Percentiles rank a stretch among this genome's conserved stretches.
These are phyloP conservation scores for Argyresthia albistria DNA, from an alignment of 2,888 invertebrate species.

Conservation along the genomic window DNA sequence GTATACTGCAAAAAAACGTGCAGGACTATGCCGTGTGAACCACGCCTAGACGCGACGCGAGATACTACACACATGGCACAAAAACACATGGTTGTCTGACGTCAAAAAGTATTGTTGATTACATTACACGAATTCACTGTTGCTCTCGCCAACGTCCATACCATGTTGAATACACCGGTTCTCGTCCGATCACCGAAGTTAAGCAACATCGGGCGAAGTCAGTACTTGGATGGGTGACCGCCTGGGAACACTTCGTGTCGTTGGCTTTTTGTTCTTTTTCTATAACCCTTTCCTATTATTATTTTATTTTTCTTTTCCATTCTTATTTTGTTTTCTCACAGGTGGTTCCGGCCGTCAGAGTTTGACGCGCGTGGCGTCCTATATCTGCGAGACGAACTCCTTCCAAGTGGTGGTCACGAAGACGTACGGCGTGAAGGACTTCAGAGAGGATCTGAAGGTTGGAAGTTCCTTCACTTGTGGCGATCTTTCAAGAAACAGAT, in stretches of 20 bases:
- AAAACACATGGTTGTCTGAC: no score
- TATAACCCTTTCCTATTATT: no score
- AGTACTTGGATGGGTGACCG: conserved; percentile 29
- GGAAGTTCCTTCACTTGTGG: not conserved
- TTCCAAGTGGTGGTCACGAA: conserved; percentile 87
- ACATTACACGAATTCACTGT: no score
- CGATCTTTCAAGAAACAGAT: no score
- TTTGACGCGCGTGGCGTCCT: conserved; percentile 81
- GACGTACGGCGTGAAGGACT: conserved; percentile 83
- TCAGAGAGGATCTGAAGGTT: conserved; percentile 85
- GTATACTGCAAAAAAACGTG: no score
- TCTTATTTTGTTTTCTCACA: conserved; percentile 20
- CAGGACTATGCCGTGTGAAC: no score
- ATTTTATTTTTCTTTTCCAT: not conserved
- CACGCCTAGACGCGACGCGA: no score
- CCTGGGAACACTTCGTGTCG: conserved; percentile 31
- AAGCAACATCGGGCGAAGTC: conserved; percentile 14
- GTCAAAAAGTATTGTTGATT: no score
- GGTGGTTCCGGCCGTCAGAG: conserved; percentile 91
- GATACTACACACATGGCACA: no score
- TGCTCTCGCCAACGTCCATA: conserved; percentile 34
- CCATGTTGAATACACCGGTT: conserved; percentile 32
- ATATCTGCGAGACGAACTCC: conserved; percentile 83
- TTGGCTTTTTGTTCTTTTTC: conserved; percentile 24
- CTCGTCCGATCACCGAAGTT: conserved; percentile 17